Conservation (phyloP, 2,888 invertebrate genomes). For the Scaptomyza tumidula region DNA sequence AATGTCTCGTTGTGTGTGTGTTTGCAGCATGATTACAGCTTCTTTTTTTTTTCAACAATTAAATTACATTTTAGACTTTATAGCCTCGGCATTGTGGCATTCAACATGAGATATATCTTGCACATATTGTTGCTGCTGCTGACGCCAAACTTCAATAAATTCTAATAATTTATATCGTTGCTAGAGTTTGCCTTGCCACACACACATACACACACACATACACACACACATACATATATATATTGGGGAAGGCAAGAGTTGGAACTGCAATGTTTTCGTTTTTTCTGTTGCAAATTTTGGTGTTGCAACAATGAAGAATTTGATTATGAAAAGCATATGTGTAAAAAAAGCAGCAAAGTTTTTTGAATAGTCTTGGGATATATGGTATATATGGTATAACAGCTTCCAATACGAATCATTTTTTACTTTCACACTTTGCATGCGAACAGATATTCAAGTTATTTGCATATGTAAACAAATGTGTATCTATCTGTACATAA, state of each 20-base stretch:
- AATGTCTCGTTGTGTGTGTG: too few relatives aligned
- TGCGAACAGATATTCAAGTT: slow-evolving; percentile 15
- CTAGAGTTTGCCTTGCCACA: slow-evolving; percentile 17
- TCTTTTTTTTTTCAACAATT: slow-evolving; percentile 52
- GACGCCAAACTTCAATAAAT: slow-evolving; percentile 65
- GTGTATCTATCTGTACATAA: slow-evolving; percentile 6
- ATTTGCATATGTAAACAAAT: slow-evolving; percentile 18
- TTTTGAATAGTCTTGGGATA: not conserved
- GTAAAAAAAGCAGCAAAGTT: not conserved
- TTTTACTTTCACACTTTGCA: slow-evolving; percentile 18
- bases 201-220: too few relatives aligned
- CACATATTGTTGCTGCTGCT: slow-evolving; percentile 19
- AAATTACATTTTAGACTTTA: slow-evolving; percentile 75
- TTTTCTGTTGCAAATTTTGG: too few relatives aligned
- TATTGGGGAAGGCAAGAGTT: too few relatives aligned
- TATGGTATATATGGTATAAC: too few relatives aligned
- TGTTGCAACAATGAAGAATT: not conserved
- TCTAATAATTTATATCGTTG: slow-evolving; percentile 68
- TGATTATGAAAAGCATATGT: not conserved
- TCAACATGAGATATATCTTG: not conserved
- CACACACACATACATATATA: too few relatives aligned
- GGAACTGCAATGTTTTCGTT: too few relatives aligned
- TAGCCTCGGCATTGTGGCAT: slow-evolving; percentile 35
- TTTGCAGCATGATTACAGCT: not conserved
- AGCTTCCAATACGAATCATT: not conserved